These are phyloP conservation scores for Ceratotherium simum DNA, from an alignment of 2,113 vertebrate species.

Conservation along the genomic window DNA sequence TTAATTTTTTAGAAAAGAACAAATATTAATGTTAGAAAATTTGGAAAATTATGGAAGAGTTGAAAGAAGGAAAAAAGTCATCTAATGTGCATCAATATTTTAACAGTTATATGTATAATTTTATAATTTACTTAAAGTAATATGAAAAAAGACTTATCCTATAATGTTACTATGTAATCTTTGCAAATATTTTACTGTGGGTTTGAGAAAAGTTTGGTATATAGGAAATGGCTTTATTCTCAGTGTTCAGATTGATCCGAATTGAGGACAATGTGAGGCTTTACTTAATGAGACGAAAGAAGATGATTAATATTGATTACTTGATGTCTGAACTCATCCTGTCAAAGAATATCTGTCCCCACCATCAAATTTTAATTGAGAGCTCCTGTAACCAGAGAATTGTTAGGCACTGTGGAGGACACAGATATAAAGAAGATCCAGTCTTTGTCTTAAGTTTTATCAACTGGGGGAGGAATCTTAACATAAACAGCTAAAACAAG, in stretches of 20 bases:
- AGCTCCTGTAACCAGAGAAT: background rate
- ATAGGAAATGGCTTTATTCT: background rate
- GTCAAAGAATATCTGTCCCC: background rate
- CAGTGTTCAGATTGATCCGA: background rate
- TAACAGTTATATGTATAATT: background rate
- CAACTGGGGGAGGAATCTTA: background rate
- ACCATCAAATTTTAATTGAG: constrained; percentile 24
- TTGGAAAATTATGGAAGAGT: background rate
- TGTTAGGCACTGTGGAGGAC: background rate
- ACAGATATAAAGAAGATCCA: background rate
- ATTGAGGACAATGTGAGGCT: background rate
- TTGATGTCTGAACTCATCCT: constrained; percentile 40
- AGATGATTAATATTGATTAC: background rate
- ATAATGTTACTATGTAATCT: background rate
- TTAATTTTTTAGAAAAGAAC: background rate
- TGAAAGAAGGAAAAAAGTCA: background rate
- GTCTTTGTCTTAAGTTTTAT: background rate
- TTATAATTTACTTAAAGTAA: constrained; percentile 1
- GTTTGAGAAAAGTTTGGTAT: background rate
- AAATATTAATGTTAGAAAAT: background rate
- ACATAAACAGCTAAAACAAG: background rate
- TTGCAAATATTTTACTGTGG: background rate
- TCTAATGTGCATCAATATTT: background rate
- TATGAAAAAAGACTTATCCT: background rate
- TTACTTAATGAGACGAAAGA: constrained; percentile 24